Evolutionary conservation across 2,797 vertebrate species (phyloP).

Genomic region (Neomorphus geoffroyi): DNA sequence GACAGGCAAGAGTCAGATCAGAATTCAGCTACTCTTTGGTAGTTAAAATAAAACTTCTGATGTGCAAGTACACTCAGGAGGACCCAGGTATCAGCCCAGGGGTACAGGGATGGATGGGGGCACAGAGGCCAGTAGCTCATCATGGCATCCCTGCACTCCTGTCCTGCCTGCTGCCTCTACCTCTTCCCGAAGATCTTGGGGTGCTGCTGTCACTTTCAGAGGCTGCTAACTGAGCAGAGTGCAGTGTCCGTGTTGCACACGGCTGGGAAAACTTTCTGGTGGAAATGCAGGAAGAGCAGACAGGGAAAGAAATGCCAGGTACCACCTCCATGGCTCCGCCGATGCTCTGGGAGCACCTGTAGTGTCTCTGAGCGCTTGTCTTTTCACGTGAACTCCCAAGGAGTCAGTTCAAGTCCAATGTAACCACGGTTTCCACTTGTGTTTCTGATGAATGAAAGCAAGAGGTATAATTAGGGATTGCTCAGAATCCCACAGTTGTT

Average conservation of each 20-base stretch:
- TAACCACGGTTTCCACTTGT: neutral
- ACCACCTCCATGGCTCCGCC: neutral
- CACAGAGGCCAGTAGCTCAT: neutral
- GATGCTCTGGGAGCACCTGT: neutral
- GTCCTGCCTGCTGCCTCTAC: neutral
- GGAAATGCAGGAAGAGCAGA: neutral
- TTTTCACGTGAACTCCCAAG: neutral
- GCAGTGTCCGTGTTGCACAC: neutral
- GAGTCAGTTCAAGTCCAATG: neutral
- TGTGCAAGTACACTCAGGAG: neutral
- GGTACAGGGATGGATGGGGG: neutral
- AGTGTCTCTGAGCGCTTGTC: neutral
- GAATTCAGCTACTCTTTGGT: neutral
- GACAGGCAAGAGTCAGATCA: neutral
- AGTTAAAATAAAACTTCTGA: neutral
- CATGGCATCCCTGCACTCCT: neutral
- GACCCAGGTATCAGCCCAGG: neutral
- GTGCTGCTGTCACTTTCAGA: neutral
- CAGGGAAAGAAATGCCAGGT: neutral
- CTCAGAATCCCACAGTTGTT: neutral
- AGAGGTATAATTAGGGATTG: neutral
- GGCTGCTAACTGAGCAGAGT: neutral
- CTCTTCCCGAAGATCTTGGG: neutral
- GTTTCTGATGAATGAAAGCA: neutral
- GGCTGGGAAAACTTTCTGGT: neutral